Evolutionary conservation across 2,113 vertebrate species (phyloP).

Genomic region (Oreochromis niloticus): DNA sequence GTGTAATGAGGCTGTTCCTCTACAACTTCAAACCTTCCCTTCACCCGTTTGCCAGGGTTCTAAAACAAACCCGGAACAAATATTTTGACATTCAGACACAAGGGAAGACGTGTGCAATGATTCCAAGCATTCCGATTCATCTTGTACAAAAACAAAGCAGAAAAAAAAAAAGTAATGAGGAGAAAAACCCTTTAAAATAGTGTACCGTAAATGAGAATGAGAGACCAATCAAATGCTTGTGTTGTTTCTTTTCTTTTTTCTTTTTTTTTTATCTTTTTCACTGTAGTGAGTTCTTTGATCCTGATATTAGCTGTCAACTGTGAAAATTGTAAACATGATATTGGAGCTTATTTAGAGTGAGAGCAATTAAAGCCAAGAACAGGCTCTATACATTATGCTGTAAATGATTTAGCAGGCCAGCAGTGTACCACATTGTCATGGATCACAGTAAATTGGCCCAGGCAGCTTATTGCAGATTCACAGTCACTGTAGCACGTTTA

Average conservation of each 20-base stretch:
- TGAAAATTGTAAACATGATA: slow-evolving; percentile 41
- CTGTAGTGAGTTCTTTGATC: slow-evolving; percentile 36
- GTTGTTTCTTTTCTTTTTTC: not conserved
- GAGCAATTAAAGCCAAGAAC: slow-evolving; percentile 57
- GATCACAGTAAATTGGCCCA: slow-evolving; percentile 61
- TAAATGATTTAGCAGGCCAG: slow-evolving; percentile 42
- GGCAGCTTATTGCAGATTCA: slow-evolving; percentile 57
- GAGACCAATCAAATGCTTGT: slow-evolving; percentile 25
- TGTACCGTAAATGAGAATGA: slow-evolving; percentile 14
- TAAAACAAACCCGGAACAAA: slow-evolving; percentile 74
- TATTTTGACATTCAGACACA: slow-evolving; percentile 73
- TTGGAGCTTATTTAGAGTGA: slow-evolving; percentile 35
- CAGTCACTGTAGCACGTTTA: slow-evolving; percentile 49
- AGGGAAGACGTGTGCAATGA: slow-evolving; percentile 45
- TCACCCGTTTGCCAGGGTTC: slow-evolving; percentile 55
- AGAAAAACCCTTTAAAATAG: slow-evolving; percentile 10
- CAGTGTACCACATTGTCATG: slow-evolving; percentile 38
- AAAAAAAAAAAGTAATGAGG: not conserved
- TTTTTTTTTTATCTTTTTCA: not conserved
- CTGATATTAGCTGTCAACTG: slow-evolving; percentile 32
- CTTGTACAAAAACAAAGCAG: slow-evolving; percentile 2
- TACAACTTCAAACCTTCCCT: slow-evolving; percentile 70
- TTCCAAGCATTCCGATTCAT: slow-evolving; percentile 42
- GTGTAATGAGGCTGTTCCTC: slow-evolving; percentile 78
- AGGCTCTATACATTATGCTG: slow-evolving; percentile 27